Evolutionary conservation across 2,797 vertebrate genomes (phyloP).

Genomic region (Hippoglossus hippoglossus): DNA sequence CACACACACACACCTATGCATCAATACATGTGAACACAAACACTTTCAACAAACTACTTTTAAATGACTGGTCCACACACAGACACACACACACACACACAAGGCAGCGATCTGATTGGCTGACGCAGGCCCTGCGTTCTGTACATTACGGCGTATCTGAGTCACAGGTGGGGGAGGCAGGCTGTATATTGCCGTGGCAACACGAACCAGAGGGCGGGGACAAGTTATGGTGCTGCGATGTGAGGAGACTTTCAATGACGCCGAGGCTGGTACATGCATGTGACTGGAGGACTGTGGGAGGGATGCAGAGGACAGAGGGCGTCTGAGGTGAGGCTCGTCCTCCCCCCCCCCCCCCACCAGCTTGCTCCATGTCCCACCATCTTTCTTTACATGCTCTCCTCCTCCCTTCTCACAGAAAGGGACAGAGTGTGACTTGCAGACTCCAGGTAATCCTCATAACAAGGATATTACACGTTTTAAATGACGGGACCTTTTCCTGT

Average conservation of each 20-base stretch:
- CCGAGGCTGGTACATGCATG: constrained; percentile 11
- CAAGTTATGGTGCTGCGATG: constrained; percentile 36
- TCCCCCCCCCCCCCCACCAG: constrained; percentile 1
- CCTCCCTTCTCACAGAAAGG: background rate
- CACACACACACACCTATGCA: background rate
- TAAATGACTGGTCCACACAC: background rate
- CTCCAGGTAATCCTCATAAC: no score
- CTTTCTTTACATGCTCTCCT: background rate
- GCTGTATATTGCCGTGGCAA: constrained; percentile 57
- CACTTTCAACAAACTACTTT: background rate
- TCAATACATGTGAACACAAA: no score
- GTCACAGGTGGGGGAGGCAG: constrained; percentile 52
- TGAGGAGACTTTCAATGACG: constrained; percentile 67
- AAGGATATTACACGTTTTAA: no score
- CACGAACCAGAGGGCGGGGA: constrained; percentile 47
- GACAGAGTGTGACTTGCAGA: background rate
- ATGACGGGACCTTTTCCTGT: no score
- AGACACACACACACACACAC: background rate
- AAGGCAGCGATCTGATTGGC: constrained; percentile 45
- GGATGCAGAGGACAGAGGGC: constrained; percentile 26
- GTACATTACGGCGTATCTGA: constrained; percentile 41
- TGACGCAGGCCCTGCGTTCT: constrained; percentile 11
- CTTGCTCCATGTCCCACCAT: background rate
- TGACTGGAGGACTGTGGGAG: constrained; percentile 9
- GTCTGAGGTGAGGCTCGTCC: constrained; percentile 48